Evolutionary conservation across 2,797 vertebrate species (phyloP).

Genomic region (Scarus forsteni): DNA sequence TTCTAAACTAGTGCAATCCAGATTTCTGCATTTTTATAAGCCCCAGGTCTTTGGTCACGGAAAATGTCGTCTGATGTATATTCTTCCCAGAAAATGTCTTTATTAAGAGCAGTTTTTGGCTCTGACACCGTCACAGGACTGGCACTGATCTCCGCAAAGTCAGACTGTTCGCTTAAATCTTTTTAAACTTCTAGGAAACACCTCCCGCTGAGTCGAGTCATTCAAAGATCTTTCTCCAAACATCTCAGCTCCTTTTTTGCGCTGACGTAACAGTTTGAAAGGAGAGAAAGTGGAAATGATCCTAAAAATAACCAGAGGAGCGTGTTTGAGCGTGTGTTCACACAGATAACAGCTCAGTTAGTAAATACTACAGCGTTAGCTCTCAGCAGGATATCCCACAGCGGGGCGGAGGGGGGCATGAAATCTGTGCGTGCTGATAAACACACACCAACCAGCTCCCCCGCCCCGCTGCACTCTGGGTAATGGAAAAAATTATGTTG

Average conservation of each 20-base stretch:
- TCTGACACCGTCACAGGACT: not conserved
- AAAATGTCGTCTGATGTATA: too few species aligned
- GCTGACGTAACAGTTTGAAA: conserved; percentile 52
- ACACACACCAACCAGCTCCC: conserved; percentile 54
- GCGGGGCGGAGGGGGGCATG: conserved; percentile 60
- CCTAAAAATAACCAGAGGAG: conserved; percentile 72
- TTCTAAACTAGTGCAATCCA: too few species aligned
- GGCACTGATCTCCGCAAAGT: not conserved
- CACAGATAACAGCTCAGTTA: conserved; percentile 76
- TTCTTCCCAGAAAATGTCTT: too few species aligned
- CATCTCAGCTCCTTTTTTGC: conserved; percentile 10
- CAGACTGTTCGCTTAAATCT: not conserved
- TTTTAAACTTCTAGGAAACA: not conserved
- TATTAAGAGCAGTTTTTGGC: too few species aligned
- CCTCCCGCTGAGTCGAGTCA: not conserved
- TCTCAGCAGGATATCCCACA: conserved; percentile 81
- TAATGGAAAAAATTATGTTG: conserved; percentile 92
- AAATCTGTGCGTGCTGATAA: conserved; percentile 70
- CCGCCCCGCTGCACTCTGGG: conserved; percentile 82
- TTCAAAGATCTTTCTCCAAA: conserved; percentile 1
- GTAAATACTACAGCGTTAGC: conserved; percentile 82
- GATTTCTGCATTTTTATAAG: too few species aligned
- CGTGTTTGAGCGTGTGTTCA: conserved; percentile 60
- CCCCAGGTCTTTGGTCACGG: too few species aligned
- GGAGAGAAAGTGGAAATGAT: conserved; percentile 65